Evolutionary conservation across 1,140 invertebrate genomes (phyloP).

Genomic region (Zaprionus ghesquierei): DNA sequence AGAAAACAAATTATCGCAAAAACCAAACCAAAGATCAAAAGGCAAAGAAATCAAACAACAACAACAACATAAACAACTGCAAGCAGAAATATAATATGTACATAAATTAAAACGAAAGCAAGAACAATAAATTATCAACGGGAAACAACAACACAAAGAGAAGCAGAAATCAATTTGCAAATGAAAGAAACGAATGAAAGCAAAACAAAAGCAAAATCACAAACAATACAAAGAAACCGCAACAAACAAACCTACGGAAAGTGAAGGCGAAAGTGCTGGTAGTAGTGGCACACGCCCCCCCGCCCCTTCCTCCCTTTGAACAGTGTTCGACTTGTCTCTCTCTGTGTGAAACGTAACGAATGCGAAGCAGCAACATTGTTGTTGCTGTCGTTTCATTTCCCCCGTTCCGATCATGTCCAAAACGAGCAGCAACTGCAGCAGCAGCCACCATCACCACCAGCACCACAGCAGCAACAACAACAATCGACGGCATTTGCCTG

Average conservation of each 20-base stretch:
- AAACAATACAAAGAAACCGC: constrained; percentile 37
- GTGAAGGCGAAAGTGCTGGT: constrained; percentile 59
- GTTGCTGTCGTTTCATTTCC: constrained; percentile 5
- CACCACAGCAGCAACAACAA: constrained; percentile 38
- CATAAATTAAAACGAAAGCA: constrained; percentile 54
- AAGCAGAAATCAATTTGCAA: constrained; percentile 69
- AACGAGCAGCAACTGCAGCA: constrained; percentile 43
- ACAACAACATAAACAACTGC: constrained; percentile 40
- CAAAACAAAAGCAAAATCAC: constrained; percentile 46
- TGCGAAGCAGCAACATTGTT: constrained; percentile 16
- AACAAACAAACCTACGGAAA: constrained; percentile 39
- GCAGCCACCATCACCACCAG: constrained; percentile 42
- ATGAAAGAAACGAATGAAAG: constrained; percentile 67
- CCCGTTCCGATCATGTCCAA: constrained; percentile 38
- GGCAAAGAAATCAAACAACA: constrained; percentile 61
- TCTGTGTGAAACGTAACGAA: constrained; percentile 20
- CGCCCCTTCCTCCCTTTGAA: neutral
- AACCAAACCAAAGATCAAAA: constrained; percentile 79
- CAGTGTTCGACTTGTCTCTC: neutral
- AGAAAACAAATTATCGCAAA: constrained; percentile 33
- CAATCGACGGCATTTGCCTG: constrained; percentile 59
- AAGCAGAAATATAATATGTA: constrained; percentile 15
- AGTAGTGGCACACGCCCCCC: constrained; percentile 16
- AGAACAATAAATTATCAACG: constrained; percentile 59
- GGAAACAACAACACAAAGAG: constrained; percentile 27